These are phyloP conservation scores for Hemaris fuciformis DNA, from an alignment of 2,888 invertebrate species.

Conservation along the genomic window DNA sequence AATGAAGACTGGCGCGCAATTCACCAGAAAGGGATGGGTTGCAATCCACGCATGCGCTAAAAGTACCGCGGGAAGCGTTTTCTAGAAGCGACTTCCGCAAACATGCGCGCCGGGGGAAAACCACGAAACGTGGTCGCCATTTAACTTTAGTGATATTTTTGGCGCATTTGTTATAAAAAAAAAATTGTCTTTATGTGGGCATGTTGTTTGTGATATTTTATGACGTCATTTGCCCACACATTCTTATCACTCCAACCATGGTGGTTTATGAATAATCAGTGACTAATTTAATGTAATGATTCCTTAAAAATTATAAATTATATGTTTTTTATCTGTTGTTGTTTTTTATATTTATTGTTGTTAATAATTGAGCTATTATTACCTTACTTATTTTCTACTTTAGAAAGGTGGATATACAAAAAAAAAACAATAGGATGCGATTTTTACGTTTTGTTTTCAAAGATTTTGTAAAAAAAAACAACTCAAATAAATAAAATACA, in stretches of 20 bases:
- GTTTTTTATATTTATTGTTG: too few species aligned
- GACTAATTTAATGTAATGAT: not conserved
- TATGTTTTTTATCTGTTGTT: too few species aligned
- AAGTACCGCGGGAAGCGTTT: constrained; percentile 67
- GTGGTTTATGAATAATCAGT: not conserved
- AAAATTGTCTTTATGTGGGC: not conserved
- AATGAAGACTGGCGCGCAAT: constrained; percentile 69
- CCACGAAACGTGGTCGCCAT: constrained; percentile 26
- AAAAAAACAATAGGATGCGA: too few species aligned
- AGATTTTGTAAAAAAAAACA: not conserved
- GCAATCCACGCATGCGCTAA: constrained; percentile 64
- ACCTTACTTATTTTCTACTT: not conserved
- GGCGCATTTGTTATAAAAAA: constrained; percentile 11
- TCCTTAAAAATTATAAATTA: not conserved
- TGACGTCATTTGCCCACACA: not conserved
- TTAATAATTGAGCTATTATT: too few species aligned
- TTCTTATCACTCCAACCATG: not conserved
- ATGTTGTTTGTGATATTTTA: not conserved
- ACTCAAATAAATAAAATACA: not conserved
- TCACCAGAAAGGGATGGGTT: constrained; percentile 58
- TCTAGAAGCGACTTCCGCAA: constrained; percentile 66
- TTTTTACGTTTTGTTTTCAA: too few species aligned
- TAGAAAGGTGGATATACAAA: not conserved
- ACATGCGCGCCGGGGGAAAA: constrained; percentile 34
- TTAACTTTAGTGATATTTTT: constrained; percentile 25